These are phyloP conservation scores for Asteroscopus sphinx DNA, from an alignment of 2,888 invertebrate species.

Conservation along the genomic window DNA sequence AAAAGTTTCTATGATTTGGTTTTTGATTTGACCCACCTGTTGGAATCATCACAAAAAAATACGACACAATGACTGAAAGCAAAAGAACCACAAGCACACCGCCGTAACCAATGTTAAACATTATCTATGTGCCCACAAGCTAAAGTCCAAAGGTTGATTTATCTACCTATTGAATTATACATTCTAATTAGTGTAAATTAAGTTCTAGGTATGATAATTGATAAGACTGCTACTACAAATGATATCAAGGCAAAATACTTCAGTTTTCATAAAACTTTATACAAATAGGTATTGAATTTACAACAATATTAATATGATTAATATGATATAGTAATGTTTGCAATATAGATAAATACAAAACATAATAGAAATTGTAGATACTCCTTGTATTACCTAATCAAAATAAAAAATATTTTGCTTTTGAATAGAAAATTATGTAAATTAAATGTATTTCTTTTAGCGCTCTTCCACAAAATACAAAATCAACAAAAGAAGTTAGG, in stretches of 20 bases:
- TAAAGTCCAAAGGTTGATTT: slow-evolving; percentile 74
- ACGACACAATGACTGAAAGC: slow-evolving; percentile 72
- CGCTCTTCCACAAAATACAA: slow-evolving; percentile 17
- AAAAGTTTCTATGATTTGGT: slow-evolving; percentile 15
- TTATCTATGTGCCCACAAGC: slow-evolving; percentile 55
- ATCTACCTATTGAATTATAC: slow-evolving; percentile 40
- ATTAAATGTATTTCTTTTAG: slow-evolving; percentile 27
- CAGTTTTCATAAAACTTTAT: not conserved
- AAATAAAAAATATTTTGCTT: slow-evolving; percentile 26
- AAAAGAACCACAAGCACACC: slow-evolving; percentile 66
- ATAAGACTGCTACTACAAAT: slow-evolving; percentile 2
- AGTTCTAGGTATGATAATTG: slow-evolving; percentile 2
- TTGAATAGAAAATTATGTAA: slow-evolving; percentile 36
- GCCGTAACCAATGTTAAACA: slow-evolving; percentile 53
- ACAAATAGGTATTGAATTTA: slow-evolving; percentile 2
- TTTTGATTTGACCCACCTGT: slow-evolving; percentile 71
- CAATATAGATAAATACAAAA: slow-evolving; percentile 9
- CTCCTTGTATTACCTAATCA: slow-evolving; percentile 46
- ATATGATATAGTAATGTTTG: slow-evolving; percentile 10
- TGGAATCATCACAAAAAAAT: slow-evolving; percentile 66
- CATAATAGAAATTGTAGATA: slow-evolving; percentile 20
- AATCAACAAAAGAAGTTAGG: slow-evolving; percentile 39
- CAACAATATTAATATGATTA: slow-evolving; percentile 9
- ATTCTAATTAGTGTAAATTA: slow-evolving; percentile 21
- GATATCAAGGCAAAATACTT: slow-evolving; percentile 8